phyloP scores from a whole-genome alignment of 2,113 vertebrate species.

The Choloepus hoffmanni region DNA sequence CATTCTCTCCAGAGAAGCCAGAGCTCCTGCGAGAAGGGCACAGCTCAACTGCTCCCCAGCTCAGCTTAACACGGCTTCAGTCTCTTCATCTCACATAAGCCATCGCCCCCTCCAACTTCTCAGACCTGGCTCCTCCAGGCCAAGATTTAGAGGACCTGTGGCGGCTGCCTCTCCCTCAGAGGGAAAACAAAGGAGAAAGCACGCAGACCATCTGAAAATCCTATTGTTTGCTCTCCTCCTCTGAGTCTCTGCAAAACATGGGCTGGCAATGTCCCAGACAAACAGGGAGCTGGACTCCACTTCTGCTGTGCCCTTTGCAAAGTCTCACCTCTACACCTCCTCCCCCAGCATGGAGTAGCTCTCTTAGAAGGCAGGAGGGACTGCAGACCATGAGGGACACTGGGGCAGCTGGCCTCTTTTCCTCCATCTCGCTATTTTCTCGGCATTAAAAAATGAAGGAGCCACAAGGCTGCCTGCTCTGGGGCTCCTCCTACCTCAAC shows the following conservation, averaged over 20 bases:
- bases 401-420: accelerated
- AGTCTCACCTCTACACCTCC: background rate
- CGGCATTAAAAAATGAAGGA: background rate
- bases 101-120: background rate
- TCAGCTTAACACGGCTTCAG: slow-evolving; percentile 4
- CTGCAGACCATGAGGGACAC: accelerated
- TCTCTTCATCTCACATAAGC: slow-evolving; percentile 56
- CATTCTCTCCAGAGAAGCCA: background rate
- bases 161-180: background rate
- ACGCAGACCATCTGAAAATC: slow-evolving; percentile 68
- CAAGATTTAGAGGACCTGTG: background rate
- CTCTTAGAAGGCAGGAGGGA: background rate
- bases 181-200: slow-evolving; percentile 61
- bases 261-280: slow-evolving; percentile 49
- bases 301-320: slow-evolving; percentile 22
- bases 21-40: background rate
- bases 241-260: background rate
- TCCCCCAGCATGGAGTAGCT: background rate
- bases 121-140: slow-evolving; percentile 28
- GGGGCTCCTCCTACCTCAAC: background rate
- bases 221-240: slow-evolving; percentile 64
- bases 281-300: background rate
- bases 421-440: background rate
- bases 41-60: slow-evolving; percentile 6
- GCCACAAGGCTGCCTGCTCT: background rate